These are phyloP conservation scores for Drosophila fungiperda DNA, from an alignment of 2,888 invertebrate species.

Conservation along the genomic window DNA sequence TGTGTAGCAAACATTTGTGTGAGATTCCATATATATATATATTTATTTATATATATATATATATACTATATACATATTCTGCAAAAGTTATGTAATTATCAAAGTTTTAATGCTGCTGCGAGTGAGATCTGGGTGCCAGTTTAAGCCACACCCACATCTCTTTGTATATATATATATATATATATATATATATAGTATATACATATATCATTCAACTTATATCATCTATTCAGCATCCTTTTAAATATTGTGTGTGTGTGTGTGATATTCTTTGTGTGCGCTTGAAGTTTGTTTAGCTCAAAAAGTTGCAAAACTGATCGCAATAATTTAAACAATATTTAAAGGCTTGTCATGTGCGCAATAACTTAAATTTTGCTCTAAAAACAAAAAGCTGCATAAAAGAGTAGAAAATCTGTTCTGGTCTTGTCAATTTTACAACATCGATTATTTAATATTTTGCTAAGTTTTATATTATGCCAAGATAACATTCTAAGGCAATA, in stretches of 20 bases:
- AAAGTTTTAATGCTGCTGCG: slow-evolving; percentile 75
- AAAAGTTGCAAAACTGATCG: slow-evolving; percentile 25
- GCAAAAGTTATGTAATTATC: slow-evolving; percentile 79
- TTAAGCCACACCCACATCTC: slow-evolving; percentile 8
- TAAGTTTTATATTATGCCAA: not conserved
- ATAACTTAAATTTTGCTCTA: not conserved
- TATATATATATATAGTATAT: not conserved
- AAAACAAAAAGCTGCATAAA: not conserved
- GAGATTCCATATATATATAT: slow-evolving; percentile 49
- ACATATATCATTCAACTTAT: slow-evolving; percentile 52
- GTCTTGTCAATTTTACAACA: not conserved
- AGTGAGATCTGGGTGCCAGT: slow-evolving; percentile 27
- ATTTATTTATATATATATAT: slow-evolving; percentile 14
- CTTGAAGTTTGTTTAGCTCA: slow-evolving; percentile 19
- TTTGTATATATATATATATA: slow-evolving; percentile 8
- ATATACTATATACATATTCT: slow-evolving; percentile 17
- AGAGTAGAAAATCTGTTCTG: not conserved
- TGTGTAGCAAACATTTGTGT: slow-evolving; percentile 73
- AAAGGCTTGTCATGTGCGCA: not conserved
- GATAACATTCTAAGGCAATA: slow-evolving; percentile 22
- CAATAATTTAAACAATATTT: not conserved
- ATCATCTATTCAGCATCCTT: slow-evolving; percentile 46
- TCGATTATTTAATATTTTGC: not conserved
- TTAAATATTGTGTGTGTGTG: slow-evolving; percentile 18
- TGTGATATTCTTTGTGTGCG: slow-evolving; percentile 22